A percentile compares a stretch with the other conserved stretches of the same genome.
Evolutionary conservation across 2,113 vertebrate species (phyloP).

Genomic region (Tamias sibiricus): DNA sequence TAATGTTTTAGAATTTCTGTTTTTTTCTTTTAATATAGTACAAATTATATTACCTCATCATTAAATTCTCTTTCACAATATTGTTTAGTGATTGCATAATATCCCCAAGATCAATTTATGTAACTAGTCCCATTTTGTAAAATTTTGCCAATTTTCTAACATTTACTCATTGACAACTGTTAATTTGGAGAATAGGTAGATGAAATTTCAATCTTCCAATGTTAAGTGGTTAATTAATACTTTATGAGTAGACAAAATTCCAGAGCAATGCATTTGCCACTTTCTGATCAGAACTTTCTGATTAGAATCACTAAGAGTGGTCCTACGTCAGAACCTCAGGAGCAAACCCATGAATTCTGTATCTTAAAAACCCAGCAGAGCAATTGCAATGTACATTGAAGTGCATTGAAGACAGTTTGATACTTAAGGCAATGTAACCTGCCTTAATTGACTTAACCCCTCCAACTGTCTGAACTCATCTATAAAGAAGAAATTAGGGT

Average conservation of each 20-base stretch:
- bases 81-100: background rate
- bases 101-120: slow-evolving; percentile 10
- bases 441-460: background rate
- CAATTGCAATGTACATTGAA: background rate
- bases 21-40: background rate
- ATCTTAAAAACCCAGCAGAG: background rate
- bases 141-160: background rate
- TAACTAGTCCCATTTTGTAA: background rate
- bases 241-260: background rate
- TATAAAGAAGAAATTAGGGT: background rate
- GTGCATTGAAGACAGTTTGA: background rate
- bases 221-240: background rate
- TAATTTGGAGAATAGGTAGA: background rate
- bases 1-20: background rate
- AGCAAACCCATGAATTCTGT: background rate
- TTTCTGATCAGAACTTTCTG: background rate
- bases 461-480: background rate
- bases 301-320: background rate
- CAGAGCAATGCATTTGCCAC: background rate
- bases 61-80: background rate
- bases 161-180: slow-evolving; percentile 7
- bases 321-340: background rate
- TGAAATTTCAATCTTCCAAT: background rate
- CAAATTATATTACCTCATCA: background rate
- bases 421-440: background rate